Evolutionary conservation across 2,888 invertebrate genomes (phyloP), one percentile per base, ranked within the genome.

Genomic region (Pseudolycoriella hygida): DNA sequence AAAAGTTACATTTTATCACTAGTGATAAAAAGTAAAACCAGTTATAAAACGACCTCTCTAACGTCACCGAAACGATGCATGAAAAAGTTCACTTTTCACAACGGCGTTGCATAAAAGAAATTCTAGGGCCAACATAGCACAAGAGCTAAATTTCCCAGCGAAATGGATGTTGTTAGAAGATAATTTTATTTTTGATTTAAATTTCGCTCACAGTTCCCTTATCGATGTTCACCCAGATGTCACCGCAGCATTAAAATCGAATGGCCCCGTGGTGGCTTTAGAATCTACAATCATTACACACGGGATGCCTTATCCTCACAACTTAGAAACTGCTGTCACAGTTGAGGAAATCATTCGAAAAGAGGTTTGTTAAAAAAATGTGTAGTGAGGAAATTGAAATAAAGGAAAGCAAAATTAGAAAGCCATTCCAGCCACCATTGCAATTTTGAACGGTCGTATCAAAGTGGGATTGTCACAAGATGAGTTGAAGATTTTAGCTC

Each of bases 241-340:
- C 43, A 59, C 59, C 45, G 58, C 67, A 44, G 88, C 87, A 6
- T 63, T 86, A 52, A 61, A 66, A 44, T 63, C 68, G 41, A 66
- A 69, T 20, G 67, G 70, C 51, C 85, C 94, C 8, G 73, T 97
- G 48, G 92, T 98, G 15, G 94, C 96, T 2, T 68, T 98, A 52
- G 98, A 98, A 70, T 93, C 94, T 6, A 92, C 98, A 1, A 93
- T 19, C 2, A 18, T 40, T 10, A 96, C 96, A 1, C 97, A 98
- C 67, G 98, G 98, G 38, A 89, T 98, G 87, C 94, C 96, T 0
- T 84, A 77, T 65, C 97, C 97, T 0, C 70, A 82, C 44, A 98
- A 98, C 67, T 67, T 92, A 42, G 69, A 82, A 52, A 93, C 90
- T 30, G 94, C 94, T 3, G 48, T 76, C 37, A 71, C 76, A 57